Percentiles rank a stretch among this genome's conserved stretches.
phyloP scores from a whole-genome alignment of 2,113 vertebrate genomes.

The Podocnemis expansa region DNA sequence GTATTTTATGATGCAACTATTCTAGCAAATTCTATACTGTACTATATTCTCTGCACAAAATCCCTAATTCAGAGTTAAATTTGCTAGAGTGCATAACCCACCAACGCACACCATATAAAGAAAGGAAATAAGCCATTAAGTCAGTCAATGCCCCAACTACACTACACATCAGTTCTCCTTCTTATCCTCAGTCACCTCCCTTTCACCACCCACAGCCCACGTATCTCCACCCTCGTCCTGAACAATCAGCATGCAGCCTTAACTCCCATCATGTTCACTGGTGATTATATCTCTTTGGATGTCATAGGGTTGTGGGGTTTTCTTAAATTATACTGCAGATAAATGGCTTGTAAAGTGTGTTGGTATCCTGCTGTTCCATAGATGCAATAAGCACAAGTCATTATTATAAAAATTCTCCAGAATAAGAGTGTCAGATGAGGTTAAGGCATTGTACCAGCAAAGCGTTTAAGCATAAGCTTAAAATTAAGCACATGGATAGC shows the following conservation, averaged over 20 bases:
- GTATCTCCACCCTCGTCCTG: neutral
- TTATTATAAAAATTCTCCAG: neutral
- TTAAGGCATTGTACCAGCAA: neutral
- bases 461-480: neutral
- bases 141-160: neutral
- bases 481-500: neutral
- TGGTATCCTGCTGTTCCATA: neutral
- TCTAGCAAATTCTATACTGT: neutral
- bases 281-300: neutral
- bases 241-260: rapidly evolving
- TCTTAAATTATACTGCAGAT: neutral
- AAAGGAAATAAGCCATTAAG: conserved; percentile 6
- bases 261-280: rapidly evolving
- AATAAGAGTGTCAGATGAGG: no score
- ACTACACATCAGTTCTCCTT: neutral
- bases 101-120: neutral
- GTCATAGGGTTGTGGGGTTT: neutral
- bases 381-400: rapidly evolving
- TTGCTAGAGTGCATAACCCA: neutral
- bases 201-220: neutral
- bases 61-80: neutral
- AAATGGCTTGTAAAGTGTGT: neutral
- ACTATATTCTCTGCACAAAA: neutral
- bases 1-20: neutral
- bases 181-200: neutral